These are phyloP conservation scores for Volucella inanis DNA, from an alignment of 2,888 invertebrate genomes.

Conservation along the genomic window DNA sequence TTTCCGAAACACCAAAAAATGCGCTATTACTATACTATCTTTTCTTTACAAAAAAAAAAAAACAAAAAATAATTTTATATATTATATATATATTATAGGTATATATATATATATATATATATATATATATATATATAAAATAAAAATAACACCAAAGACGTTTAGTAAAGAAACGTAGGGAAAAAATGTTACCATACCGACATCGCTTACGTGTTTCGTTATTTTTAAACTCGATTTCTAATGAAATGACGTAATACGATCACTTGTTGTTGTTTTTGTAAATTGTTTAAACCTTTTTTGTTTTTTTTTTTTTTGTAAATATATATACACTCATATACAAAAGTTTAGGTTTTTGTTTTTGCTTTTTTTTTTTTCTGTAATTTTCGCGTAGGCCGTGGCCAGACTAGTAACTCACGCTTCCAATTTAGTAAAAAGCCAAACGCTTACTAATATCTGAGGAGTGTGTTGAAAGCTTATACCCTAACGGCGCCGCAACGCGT, in stretches of 20 bases:
- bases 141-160: conserved; percentile 5
- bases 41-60: conserved; percentile 6
- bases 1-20: conserved; percentile 29
- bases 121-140: too few species aligned
- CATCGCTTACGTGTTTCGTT: conserved; percentile 80
- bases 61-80: conserved; percentile 16
- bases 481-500: conserved; percentile 40
- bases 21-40: conserved; percentile 38
- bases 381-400: conserved; percentile 57
- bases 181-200: conserved; percentile 72
- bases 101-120: too few species aligned
- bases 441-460: conserved; percentile 71
- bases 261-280: conserved; percentile 69
- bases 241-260: conserved; percentile 79
- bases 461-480: conserved; percentile 66
- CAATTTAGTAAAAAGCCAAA: conserved; percentile 74
- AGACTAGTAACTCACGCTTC: conserved; percentile 71
- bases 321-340: not conserved
- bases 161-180: conserved; percentile 17
- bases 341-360: conserved; percentile 21
- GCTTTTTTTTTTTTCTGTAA: conserved; percentile 6
- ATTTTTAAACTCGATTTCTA: conserved; percentile 80
- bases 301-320: not conserved
- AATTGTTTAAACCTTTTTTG: conserved; percentile 50
- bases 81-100: too few species aligned